Evolutionary conservation across 2,888 invertebrate species (phyloP), one percentile per base, ranked within the genome.

Genomic region (Acanthosepion esculentum): DNA sequence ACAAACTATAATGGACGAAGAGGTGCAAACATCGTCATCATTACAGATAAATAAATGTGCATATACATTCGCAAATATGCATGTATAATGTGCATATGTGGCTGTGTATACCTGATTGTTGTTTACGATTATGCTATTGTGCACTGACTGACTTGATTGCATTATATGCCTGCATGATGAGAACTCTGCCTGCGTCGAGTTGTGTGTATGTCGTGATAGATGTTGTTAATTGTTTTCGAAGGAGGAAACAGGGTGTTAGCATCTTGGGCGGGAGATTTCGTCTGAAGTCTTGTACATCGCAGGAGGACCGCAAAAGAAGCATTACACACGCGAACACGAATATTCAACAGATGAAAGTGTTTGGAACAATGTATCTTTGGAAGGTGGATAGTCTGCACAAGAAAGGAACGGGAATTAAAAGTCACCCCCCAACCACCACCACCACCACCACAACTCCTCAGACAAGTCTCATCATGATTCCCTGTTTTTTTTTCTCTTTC

Each of bases 261-360:
- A 33, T 78, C 12, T 78, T 12, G 78, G 78, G n/a, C 15, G 78
- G 78, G n/a, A n/a, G n/a, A n/a, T 12, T 33, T n/a, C 78, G 78
- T 78, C 78, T 78, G 78, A 78, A 78, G 78, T 78, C 12, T 78
- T 78, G n/a, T 33, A 78, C n/a, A 78, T 78, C 78, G 78, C 78
- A 78, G 78, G 78, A 15, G n/a, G 78, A 78, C 6, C 33, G 1
- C 10, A n/a, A 33, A 33, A 78, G 18, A 5, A n/a, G 78, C n/a
- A 78, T 78, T n/a, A n/a, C 78, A 12, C 78, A 78, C 78, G 78
- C 78, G n/a, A 78, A n/a, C 78, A 78, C 78, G n/a, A 78, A n/a
- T 26, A 64, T 8, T 64, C 64, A 64, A 26, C 26, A 78, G n/a
- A 78, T 78, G 78, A 78, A 78, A 78, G 78, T n/a, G n/a, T 33